A percentile compares a stretch with the other conserved stretches of the same genome.
phyloP scores from a whole-genome alignment of 53 echinoderm and acorn worm species.

The Apostichopus leukothele region DNA sequence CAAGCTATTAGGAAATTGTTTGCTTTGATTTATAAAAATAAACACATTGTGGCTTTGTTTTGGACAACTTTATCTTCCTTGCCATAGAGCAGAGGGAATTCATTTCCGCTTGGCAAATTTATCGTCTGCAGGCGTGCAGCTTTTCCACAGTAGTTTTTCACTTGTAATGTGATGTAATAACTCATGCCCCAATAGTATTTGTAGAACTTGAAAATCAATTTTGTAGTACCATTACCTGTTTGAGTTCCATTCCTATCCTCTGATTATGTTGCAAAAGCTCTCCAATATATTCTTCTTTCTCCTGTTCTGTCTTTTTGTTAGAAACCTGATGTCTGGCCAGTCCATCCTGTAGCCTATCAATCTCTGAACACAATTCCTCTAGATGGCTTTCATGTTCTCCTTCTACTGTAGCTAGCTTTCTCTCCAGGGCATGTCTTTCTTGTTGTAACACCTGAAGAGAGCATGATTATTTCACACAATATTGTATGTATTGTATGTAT shows the following conservation, averaged over 20 bases:
- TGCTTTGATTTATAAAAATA: neutral
- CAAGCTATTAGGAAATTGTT: neutral
- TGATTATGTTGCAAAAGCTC: constrained; percentile 75
- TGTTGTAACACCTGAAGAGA: constrained; percentile 63
- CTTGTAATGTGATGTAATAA: no score
- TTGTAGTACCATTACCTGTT: constrained; percentile 48
- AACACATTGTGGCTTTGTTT: no score
- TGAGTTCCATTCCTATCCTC: constrained; percentile 59
- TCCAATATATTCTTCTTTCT: constrained; percentile 61
- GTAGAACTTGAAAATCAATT: no score
- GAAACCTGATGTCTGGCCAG: constrained; percentile 61
- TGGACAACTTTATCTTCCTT: no score
- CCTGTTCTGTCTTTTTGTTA: constrained; percentile 56
- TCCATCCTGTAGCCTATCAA: constrained; percentile 58
- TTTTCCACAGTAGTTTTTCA: no score
- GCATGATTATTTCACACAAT: neutral
- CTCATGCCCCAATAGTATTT: no score
- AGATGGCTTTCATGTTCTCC: constrained; percentile 71
- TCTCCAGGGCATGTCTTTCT: constrained; percentile 69
- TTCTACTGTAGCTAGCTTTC: constrained; percentile 50
- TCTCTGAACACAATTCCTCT: constrained; percentile 74
- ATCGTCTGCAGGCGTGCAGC: no score
- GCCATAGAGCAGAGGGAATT: no score
- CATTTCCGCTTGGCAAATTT: no score
- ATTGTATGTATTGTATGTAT: no score